Conservation (phyloP, 1,140 invertebrate species). For the Probaryconus sp. region DNA sequence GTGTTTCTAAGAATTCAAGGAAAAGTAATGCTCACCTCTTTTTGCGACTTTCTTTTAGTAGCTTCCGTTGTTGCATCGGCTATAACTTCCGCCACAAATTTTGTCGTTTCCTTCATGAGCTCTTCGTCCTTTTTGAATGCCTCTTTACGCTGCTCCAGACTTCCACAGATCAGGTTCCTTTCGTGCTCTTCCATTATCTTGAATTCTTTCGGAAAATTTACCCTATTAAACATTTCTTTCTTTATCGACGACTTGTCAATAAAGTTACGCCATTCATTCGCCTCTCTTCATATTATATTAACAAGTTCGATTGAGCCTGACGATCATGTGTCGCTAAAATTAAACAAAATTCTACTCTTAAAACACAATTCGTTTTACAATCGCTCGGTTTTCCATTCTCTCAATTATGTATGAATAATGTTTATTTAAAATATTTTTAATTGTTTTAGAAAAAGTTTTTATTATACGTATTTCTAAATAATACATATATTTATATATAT, state of each 20-base stretch:
- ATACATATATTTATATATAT: too few relatives aligned
- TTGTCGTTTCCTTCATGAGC: constrained; percentile 74
- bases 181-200: constrained; percentile 70
- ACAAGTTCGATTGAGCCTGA: constrained; percentile 15
- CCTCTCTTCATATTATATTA: constrained; percentile 24
- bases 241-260: constrained; percentile 23
- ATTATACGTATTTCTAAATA: too few relatives aligned
- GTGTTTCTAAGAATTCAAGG: too few relatives aligned
- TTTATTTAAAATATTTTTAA: too few relatives aligned
- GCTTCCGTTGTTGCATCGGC: constrained; percentile 73
- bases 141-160: constrained; percentile 71
- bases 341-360: too few relatives aligned
- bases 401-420: too few relatives aligned
- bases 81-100: constrained; percentile 75
- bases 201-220: constrained; percentile 63
- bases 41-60: constrained; percentile 67
- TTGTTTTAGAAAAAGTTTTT: too few relatives aligned
- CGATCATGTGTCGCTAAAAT: too few relatives aligned
- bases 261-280: constrained; percentile 2
- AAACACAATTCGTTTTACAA: too few relatives aligned
- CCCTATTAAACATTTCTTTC: constrained; percentile 57
- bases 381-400: too few relatives aligned
- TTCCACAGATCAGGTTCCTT: constrained; percentile 66
- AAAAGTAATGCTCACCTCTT: constrained; percentile 68
- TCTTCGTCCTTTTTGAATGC: constrained; percentile 76